Percentiles rank a stretch among this genome's conserved stretches.
These are phyloP conservation scores for Montipora efflorescens DNA, from an alignment of 64 coral and sea anemone genomes.

Conservation along the genomic window DNA sequence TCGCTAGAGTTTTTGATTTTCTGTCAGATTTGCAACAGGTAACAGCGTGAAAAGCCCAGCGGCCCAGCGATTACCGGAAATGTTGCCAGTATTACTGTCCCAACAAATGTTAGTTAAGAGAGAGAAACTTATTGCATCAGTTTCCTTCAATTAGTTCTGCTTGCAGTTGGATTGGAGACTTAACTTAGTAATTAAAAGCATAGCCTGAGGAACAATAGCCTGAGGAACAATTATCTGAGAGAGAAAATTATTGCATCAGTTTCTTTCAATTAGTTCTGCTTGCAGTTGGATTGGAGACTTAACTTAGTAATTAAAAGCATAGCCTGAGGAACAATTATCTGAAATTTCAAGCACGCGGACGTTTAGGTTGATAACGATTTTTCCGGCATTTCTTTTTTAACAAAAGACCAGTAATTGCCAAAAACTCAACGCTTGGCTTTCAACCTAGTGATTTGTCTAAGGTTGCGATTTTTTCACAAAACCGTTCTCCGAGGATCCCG, in stretches of 20 bases:
- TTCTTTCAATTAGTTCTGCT: background rate
- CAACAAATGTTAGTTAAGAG: no score
- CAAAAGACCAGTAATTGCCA: background rate
- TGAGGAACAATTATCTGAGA: no score
- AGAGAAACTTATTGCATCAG: background rate
- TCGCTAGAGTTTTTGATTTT: constrained; percentile 5
- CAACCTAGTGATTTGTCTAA: background rate
- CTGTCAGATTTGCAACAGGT: constrained; percentile 2
- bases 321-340: background rate
- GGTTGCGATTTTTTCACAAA: no score
- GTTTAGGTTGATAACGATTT: background rate
- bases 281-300: background rate
- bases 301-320: no score
- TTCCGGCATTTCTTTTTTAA: background rate
- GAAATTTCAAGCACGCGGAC: background rate
- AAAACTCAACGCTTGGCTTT: background rate
- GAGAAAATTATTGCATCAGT: background rate
- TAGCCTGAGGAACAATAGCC: no score
- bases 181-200: no score
- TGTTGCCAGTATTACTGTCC: background rate
- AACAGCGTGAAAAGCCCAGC: background rate
- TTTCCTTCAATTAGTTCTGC: background rate
- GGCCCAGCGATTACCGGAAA: background rate
- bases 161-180: background rate
- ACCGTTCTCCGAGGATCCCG: no score